A percentile compares a stretch with the other conserved stretches of the same genome.
These are phyloP conservation scores for Polypterus bichir DNA, from an alignment of 2,113 vertebrate species.

Conservation along the genomic window DNA sequence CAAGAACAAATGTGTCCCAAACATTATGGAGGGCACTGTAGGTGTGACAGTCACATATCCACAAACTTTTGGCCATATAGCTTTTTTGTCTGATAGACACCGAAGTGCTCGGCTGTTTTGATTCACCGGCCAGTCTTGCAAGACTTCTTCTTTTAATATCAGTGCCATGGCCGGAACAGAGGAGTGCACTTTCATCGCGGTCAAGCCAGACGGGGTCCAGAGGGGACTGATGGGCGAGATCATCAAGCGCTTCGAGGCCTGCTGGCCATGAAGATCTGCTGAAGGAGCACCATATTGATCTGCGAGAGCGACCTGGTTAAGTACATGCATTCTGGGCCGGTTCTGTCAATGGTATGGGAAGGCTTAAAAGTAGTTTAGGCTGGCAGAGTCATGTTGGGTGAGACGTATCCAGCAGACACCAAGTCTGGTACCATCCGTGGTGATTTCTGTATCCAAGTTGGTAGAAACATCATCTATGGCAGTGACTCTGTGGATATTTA, in stretches of 20 bases:
- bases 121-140: no score
- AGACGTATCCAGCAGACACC: slow-evolving; percentile 80
- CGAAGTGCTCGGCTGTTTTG: no score
- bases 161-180: slow-evolving; percentile 37
- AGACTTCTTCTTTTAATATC: slow-evolving; percentile 2
- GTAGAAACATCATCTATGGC: slow-evolving; percentile 92
- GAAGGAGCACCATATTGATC: slow-evolving; percentile 67
- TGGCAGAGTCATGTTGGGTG: slow-evolving; percentile 80
- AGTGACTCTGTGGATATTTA: slow-evolving; percentile 89
- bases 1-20: no score
- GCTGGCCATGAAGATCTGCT: slow-evolving; percentile 81
- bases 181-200: slow-evolving; percentile 75
- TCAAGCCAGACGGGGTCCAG: slow-evolving; percentile 86
- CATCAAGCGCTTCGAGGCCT: slow-evolving; percentile 76
- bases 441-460: slow-evolving; percentile 84
- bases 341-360: slow-evolving; percentile 93
- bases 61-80: no score
- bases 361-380: slow-evolving; percentile 82
- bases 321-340: slow-evolving; percentile 78
- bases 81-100: no score
- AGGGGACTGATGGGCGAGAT: slow-evolving; percentile 70
- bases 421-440: slow-evolving; percentile 90
- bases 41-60: no score
- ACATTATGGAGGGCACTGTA: no score
- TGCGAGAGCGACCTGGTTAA: slow-evolving; percentile 70